Evolutionary conservation across 2,113 vertebrate species (phyloP), one percentile per base, ranked within the genome.

Genomic region (Phalacrocorax brasilianus): DNA sequence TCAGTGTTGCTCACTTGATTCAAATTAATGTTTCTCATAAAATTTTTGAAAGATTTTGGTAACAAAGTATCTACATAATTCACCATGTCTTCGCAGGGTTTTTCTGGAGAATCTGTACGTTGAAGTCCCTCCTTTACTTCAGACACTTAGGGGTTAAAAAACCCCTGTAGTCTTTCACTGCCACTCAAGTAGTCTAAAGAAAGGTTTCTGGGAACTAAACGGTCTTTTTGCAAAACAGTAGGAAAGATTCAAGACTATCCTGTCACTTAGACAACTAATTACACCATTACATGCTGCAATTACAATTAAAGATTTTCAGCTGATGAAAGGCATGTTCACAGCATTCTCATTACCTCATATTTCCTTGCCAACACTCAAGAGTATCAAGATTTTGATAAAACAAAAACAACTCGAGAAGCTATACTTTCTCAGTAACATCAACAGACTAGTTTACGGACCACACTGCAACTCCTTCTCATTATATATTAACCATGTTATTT

Each of bases 221-320:
- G 26, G 53, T 72, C 22, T 27, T 91, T 96, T 93, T 93, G 35
- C 33, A 90, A 97, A 97, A 97, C 22, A 61, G 82, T 91, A 63
- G 91, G 80, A 96, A 94, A 97, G 38, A 96, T 97, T 97, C 95
- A 95, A 97, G 88, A 81, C 94, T 95, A 97, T 98, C 89, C 76
- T 98, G 92, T 97, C 95, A 97, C 90, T 96, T 97, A 97, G 96
- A 97, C 92, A 96, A 93, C 97, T 98, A 98, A 98, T 98, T 98
- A 97, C 84, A 97, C 93, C 78, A 97, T 98, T 98, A 97, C 96
- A 95, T 96, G 77, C 95, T 96, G 98, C 97, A 98, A 98, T 98
- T 98, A 98, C 96, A 98, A 98, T 98, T 98, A 97, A 97, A 98
- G 97, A 98, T 97, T 98, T 97, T 97, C 96, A 97, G 93, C 87